These are phyloP conservation scores for Hedychridium roseum DNA, from an alignment of 2,888 invertebrate genomes.

Conservation along the genomic window DNA sequence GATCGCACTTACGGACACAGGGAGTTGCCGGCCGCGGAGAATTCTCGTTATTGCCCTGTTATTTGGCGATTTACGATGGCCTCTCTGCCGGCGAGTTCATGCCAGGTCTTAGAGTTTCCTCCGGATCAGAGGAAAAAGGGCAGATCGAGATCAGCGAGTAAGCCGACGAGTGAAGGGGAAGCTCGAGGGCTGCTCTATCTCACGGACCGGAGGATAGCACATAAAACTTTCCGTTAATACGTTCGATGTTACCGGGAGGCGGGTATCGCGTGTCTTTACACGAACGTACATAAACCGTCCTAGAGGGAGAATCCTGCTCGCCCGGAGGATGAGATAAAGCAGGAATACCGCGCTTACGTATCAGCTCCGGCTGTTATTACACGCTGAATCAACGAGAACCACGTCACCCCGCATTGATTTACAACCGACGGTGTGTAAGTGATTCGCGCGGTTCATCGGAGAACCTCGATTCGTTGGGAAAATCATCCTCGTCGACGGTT, in stretches of 20 bases:
- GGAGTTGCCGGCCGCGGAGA: too few species aligned
- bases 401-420: slow-evolving; percentile 43
- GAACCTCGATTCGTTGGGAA: not conserved
- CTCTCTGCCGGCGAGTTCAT: too few species aligned
- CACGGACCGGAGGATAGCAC: slow-evolving; percentile 15
- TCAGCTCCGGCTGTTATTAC: slow-evolving; percentile 37
- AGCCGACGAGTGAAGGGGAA: not conserved
- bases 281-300: slow-evolving; percentile 1
- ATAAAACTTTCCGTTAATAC: slow-evolving; percentile 24
- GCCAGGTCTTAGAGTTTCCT: too few species aligned
- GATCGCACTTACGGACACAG: too few species aligned
- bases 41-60: too few species aligned
- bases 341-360: slow-evolving; percentile 27
- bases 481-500: not conserved
- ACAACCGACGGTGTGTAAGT: too few species aligned
- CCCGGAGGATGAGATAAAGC: slow-evolving; percentile 36
- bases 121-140: too few species aligned
- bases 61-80: too few species aligned
- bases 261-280: slow-evolving; percentile 11
- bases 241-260: slow-evolving; percentile 27
- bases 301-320: too few species aligned
- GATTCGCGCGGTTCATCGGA: too few species aligned
- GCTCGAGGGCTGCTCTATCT: slow-evolving; percentile 24
- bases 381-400: slow-evolving; percentile 36
- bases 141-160: too few species aligned